Evolutionary conservation across 2,113 vertebrate genomes (phyloP), one percentile per base, ranked within the genome.

Genomic region (Pterocles gutturalis): DNA sequence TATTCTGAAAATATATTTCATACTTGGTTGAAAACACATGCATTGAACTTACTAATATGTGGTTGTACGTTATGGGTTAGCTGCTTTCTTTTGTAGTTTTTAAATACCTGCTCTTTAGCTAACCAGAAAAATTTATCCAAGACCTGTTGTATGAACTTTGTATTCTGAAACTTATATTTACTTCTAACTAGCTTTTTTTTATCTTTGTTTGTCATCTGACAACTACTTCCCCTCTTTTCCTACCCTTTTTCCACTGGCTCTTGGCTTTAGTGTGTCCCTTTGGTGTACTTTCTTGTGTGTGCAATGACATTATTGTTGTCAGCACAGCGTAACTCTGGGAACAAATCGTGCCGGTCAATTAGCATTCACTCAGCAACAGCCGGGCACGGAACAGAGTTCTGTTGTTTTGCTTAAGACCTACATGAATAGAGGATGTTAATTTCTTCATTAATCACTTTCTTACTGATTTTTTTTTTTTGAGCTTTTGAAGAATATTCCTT

Each of bases 401-500:
- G 60, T 36, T 88, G 24, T 86, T 94, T 87, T 82, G 45, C 57
- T 60, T 64, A 58, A 67, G 72, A 51, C 67, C 51, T 72, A 46
- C 65, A 31, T 67, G 75, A 96, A 71, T 34, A 55, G 54, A 49
- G 54, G 73, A 90, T 86, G 60, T 58, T 89, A 89, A 90, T 87
- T 91, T 90, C 41, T 96, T 89, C 46, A 62, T 89, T 91, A 96
- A 38, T 95, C 60, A 67, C 33, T 94, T 92, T 41, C 43, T 58
- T 76, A 69, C 49, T 29, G 53, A 4, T 18, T 64, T 54, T 61
- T 75, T 49, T 72, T 90, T 72, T 75, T 65, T 34, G 0, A 62
- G 51, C 71, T 91, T 92, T 86, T 96, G 93, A 95, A 93, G 85
- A 89, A 5, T 69, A 60, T 83, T 92, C 66, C 22, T 24, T 78